Conservation (phyloP, 2,888 invertebrate genomes). For the Temnothorax rugatulus region DNA sequence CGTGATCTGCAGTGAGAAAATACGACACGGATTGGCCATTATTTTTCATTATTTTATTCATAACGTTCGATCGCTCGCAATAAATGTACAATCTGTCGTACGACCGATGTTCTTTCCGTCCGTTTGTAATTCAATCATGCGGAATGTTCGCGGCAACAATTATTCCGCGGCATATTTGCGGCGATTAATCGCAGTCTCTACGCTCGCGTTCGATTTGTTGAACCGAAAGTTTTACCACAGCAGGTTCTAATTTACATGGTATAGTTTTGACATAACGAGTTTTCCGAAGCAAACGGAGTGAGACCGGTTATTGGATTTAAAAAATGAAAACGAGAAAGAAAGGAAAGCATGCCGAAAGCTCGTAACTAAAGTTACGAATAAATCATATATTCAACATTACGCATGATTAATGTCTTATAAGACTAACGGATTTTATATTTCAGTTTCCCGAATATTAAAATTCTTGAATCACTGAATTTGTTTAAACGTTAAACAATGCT, state of each 20-base stretch:
- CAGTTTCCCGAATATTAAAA: neutral
- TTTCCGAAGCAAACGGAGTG: neutral
- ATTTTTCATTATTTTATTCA: slow-evolving; percentile 13
- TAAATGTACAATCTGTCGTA: neutral
- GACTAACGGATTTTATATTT: neutral
- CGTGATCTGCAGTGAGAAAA: slow-evolving; percentile 73
- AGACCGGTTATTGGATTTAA: neutral
- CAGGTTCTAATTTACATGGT: slow-evolving; percentile 12
- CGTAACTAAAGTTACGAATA: neutral
- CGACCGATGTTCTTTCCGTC: neutral
- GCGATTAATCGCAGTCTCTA: slow-evolving; percentile 33
- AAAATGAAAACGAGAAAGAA: neutral
- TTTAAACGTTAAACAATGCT: neutral
- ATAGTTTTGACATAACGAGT: slow-evolving; percentile 3
- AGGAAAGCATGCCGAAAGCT: neutral
- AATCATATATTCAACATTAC: neutral
- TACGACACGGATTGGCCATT: neutral
- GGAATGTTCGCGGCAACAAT: neutral
- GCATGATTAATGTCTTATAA: neutral
- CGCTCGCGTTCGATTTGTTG: slow-evolving; percentile 4
- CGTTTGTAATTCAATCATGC: neutral
- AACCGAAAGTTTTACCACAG: slow-evolving; percentile 4
- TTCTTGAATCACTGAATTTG: neutral
- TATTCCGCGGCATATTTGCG: slow-evolving; percentile 14
- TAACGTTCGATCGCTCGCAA: neutral